A percentile compares a stretch with the other conserved stretches of the same genome.
Conservation (phyloP, 2,113 vertebrate species). For the Dasyprocta punctata region DNA sequence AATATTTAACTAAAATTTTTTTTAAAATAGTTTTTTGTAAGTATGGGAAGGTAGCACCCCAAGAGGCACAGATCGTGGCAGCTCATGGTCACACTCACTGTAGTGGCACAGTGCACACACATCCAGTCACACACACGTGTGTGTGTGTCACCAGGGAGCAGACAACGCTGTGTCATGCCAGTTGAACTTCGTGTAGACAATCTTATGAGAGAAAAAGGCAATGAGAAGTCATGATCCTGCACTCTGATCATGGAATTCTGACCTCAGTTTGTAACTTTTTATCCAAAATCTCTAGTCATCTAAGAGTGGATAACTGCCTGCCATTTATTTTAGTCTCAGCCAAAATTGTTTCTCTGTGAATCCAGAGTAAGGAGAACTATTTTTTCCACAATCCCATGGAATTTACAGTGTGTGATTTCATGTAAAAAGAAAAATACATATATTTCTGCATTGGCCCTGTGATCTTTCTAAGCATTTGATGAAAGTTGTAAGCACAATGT, state of each 20-base stretch:
- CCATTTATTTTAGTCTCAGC: background rate
- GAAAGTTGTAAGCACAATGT: conserved; percentile 85
- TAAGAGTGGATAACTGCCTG: background rate
- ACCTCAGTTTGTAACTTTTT: background rate
- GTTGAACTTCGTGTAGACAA: conserved; percentile 71
- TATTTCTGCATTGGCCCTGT: conserved; percentile 88
- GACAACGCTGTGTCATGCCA: background rate
- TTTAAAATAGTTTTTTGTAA: conserved; percentile 77
- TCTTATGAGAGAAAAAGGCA: conserved; percentile 60
- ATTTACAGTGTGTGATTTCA: conserved; percentile 99
- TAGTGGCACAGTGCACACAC: background rate
- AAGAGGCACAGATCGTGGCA: conserved; percentile 60
- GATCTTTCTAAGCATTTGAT: conserved; percentile 87
- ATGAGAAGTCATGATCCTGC: too few species aligned
- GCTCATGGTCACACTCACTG: conserved; percentile 58
- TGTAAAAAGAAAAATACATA: conserved; percentile 90
- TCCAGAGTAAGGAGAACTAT: conserved; percentile 61
- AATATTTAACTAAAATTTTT: conserved; percentile 84
- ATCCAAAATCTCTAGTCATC: background rate
- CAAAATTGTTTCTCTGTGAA: conserved; percentile 28
- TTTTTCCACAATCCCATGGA: conserved; percentile 83
- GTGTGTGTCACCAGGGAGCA: background rate
- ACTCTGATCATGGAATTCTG: background rate
- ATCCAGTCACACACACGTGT: background rate
- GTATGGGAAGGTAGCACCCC: accelerated